Evolutionary conservation across 2,797 vertebrate genomes (phyloP), one percentile per base, ranked within the genome.

Genomic region (Poecilia velifera): DNA sequence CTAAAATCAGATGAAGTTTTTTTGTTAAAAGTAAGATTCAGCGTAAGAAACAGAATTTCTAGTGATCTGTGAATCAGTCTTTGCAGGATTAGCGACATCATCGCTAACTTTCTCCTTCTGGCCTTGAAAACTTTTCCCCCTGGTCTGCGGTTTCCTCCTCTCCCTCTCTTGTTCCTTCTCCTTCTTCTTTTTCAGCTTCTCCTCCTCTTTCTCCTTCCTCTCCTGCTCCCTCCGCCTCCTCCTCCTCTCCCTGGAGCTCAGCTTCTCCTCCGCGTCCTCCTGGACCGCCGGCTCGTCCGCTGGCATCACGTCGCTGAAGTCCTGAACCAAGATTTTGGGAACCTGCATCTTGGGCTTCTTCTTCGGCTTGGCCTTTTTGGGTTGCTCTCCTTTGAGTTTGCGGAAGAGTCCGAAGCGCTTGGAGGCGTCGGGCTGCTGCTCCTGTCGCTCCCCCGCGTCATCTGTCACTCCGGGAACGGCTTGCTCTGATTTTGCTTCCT

Each of bases 21-120:
- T 36, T 47, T 57, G 83, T 96, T 91, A 96, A 89, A 97, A 97
- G 75, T 96, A 96, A 41, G 95, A 94, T 53, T 97, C 94, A 31
- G 94, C 81, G 75, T 94, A 95, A 59, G 95, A 91, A 53, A 87
- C 68, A 8, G 95, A 95, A 90, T 85, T 76, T 82, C 90, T 91
- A 6, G 74, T 31, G 1, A 53, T 84, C 75, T 92, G 87, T 80
- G 94, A 89, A 72, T 41, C 84, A 12, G 80, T 90, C 53, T 87
- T 84, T 59, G 31, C 73, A 36, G 41, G 28, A 13, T 57, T 75
- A 76, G 62, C 2, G 2, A 16, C 39, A 4, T 77, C 87, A 6
- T 64, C 47, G 36, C 79, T 84, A 7, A 31, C 73, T 10, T 79
- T 84, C 1, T 76, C 90, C 73, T 81, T 91, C 49, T 94, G 90